Base-by-base conservation (phyloP, 2,797 vertebrate genomes). In the Hypotaenidia philippensis region DNA sequence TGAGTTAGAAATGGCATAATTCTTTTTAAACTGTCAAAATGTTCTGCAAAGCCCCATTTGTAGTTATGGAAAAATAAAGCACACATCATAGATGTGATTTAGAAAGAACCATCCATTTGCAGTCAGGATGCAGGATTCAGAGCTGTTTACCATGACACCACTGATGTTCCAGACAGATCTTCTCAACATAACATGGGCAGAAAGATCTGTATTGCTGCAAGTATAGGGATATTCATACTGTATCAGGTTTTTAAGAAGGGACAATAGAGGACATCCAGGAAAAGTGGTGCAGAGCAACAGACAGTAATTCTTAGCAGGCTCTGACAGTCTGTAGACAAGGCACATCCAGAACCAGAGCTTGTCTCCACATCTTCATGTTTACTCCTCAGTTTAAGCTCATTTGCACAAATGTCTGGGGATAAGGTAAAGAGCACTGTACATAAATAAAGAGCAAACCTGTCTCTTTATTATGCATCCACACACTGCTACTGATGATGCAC, bases 381-480 rank as follows among this genome's bases (percentile, higher is more conserved):
- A n/a, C 17, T 86, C 47, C 76, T 60, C 55, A n/a, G 18, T 88
- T 93, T 69, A 75, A 87, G 79, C 40, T 84, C 47, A 38, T 88
- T 55, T 55, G 11, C 2, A 7, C 63, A 71, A 69, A 41, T 65
- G 44, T 83, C 55, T 90, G 74, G 82, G 76, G 72, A 29, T 63
- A 66, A 87, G 27, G 79, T 69, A 66, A 88, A 91, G 74, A 94
- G 63, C 68, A 72, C 21, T 11, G 52, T 38, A 41, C 66, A 79
- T 82, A 94, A 93, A 95, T 83, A 83, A 93, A 93, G 21, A 93
- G 55, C 47, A 55, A 94, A 60, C 32, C 18, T 87, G 38, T 45
- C 74, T 88, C 59, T 91, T 94, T 47, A 70, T 90, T 94, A 93
- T 93, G 63, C 88, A 74, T 89, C 55, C 74, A 41, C 77, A 91